Conservation (phyloP, 1,140 invertebrate genomes). For the Scaptomyza montana region DNA sequence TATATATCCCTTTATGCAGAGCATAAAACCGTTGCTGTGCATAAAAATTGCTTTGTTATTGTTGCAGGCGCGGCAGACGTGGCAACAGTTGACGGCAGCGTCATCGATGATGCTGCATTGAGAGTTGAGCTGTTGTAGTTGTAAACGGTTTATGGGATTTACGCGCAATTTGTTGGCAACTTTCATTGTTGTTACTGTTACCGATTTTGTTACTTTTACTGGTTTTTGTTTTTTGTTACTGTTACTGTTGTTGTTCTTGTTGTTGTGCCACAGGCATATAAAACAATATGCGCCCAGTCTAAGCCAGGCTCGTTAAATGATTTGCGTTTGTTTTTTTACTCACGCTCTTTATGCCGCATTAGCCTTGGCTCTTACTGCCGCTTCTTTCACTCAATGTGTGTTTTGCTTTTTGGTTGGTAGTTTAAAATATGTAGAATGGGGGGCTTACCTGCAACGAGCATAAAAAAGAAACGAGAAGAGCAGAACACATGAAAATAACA, state of each 20-base stretch:
- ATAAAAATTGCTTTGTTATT: slow-evolving; percentile 80
- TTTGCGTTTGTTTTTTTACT: slow-evolving; percentile 68
- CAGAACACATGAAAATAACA: slow-evolving; percentile 7
- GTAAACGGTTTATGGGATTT: slow-evolving; percentile 82
- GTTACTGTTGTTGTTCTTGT: slow-evolving; percentile 5
- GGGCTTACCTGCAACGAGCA: slow-evolving; percentile 71
- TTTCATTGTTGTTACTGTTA: slow-evolving; percentile 62
- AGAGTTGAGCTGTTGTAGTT: slow-evolving; percentile 75
- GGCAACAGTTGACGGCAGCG: slow-evolving; percentile 39
- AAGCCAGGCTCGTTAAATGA: slow-evolving; percentile 79
- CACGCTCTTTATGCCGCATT: slow-evolving; percentile 64
- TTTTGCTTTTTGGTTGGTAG: slow-evolving; percentile 51
- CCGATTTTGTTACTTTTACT: slow-evolving; percentile 12
- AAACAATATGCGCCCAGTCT: slow-evolving; percentile 76
- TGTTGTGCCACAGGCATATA: slow-evolving; percentile 55
- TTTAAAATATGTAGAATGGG: slow-evolving; percentile 67
- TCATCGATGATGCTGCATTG: slow-evolving; percentile 69
- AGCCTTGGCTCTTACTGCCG: slow-evolving; percentile 44
- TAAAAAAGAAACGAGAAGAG: slow-evolving; percentile 52
- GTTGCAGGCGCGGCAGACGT: slow-evolving; percentile 55
- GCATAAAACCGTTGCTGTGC: slow-evolving; percentile 46
- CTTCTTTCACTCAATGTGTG: not conserved
- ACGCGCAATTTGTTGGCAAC: slow-evolving; percentile 79
- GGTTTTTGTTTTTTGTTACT: slow-evolving; percentile 25
- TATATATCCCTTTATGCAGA: not conserved